These are phyloP conservation scores for Plebejus melissa DNA, from an alignment of 2,888 invertebrate genomes.

Conservation along the genomic window DNA sequence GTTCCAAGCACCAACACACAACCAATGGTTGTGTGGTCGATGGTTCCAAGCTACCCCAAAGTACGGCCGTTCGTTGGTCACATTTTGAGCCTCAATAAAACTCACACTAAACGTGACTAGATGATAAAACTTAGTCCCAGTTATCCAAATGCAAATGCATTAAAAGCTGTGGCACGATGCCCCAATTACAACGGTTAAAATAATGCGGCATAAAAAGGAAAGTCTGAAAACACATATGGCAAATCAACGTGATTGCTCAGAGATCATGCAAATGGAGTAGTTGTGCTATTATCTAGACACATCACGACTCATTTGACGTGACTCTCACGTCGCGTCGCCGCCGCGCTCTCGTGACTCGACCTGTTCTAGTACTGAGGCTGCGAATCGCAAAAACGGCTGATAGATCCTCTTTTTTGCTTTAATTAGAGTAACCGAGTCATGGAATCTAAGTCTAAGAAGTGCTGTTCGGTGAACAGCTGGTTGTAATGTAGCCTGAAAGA, in stretches of 20 bases:
- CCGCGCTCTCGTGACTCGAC: slow-evolving; percentile 40
- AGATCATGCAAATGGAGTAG: slow-evolving; percentile 49
- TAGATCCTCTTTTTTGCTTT: background rate
- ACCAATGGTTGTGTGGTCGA: too few species aligned
- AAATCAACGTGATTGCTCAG: slow-evolving; percentile 48
- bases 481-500: too few species aligned
- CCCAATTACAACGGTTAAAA: slow-evolving; percentile 16
- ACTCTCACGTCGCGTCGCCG: slow-evolving; percentile 46
- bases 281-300: slow-evolving; percentile 50
- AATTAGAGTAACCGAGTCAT: too few species aligned
- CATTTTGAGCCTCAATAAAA: too few species aligned
- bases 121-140: background rate
- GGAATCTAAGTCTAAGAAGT: too few species aligned
- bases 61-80: too few species aligned
- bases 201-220: slow-evolving; percentile 44
- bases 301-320: slow-evolving; percentile 51
- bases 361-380: slow-evolving; percentile 31
- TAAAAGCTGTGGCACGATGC: slow-evolving; percentile 10
- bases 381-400: slow-evolving; percentile 34
- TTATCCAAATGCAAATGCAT: background rate
- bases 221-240: slow-evolving; percentile 46
- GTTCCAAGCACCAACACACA: too few species aligned
- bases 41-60: too few species aligned
- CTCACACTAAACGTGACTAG: too few species aligned
- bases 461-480: too few species aligned